Percentiles rank a stretch among this genome's conserved stretches.
Evolutionary conservation across 2,888 invertebrate genomes (phyloP).

Genomic region (Pachydiplax longipennis): DNA sequence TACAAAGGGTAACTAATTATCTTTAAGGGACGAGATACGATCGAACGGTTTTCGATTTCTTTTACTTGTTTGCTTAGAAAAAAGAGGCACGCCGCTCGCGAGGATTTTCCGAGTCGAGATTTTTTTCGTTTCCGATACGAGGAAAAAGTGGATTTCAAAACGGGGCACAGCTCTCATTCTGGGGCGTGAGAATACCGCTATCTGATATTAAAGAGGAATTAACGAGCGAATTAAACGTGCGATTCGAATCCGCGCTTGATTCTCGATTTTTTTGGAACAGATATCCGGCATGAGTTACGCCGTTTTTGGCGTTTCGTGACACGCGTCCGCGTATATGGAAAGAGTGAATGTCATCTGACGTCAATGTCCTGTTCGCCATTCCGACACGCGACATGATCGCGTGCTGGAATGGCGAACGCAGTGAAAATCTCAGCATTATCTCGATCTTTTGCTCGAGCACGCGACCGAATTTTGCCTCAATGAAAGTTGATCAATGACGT

Average conservation of each 20-base stretch:
- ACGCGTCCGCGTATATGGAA: neutral
- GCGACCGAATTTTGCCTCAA: too few relatives aligned
- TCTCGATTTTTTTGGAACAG: slow-evolving; percentile 20
- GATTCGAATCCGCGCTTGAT: neutral
- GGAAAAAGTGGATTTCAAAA: neutral
- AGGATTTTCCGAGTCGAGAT: too few relatives aligned
- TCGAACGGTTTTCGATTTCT: too few relatives aligned
- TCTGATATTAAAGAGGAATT: slow-evolving; percentile 2
- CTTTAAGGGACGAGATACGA: too few relatives aligned
- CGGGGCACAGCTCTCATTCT: neutral
- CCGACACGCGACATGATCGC: too few relatives aligned
- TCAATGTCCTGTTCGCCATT: too few relatives aligned
- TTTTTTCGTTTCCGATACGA: neutral
- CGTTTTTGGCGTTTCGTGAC: neutral
- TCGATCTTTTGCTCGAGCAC: neutral
- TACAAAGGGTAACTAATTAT: too few relatives aligned
- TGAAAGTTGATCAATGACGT: too few relatives aligned
- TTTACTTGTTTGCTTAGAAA: too few relatives aligned
- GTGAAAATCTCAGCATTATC: neutral
- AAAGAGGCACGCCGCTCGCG: too few relatives aligned
- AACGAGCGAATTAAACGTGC: slow-evolving; percentile 10
- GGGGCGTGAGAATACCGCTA: neutral
- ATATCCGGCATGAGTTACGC: neutral
- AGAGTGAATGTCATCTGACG: neutral
- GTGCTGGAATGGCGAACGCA: neutral